phyloP scores from a whole-genome alignment of 1,140 invertebrate species.

The Meteorus sp. region DNA sequence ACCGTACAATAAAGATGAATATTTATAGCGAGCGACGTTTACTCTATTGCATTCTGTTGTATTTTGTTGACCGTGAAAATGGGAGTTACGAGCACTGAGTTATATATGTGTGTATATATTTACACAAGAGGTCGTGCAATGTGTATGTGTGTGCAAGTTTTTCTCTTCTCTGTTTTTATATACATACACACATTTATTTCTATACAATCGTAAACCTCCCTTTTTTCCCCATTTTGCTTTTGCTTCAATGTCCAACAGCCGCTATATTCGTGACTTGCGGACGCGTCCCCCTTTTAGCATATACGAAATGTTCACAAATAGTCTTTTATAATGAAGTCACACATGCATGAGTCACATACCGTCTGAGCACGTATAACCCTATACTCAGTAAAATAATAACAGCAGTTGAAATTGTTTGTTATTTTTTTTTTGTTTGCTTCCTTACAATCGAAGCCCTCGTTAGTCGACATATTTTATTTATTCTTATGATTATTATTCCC shows the following conservation, averaged over 20 bases:
- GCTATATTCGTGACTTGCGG: background rate
- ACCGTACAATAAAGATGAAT: constrained; percentile 10
- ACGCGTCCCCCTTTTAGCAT: constrained; percentile 1
- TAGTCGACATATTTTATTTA: too few species aligned
- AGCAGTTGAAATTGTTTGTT: background rate
- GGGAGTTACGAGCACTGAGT: constrained; percentile 20
- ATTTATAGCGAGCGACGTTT: constrained; percentile 18
- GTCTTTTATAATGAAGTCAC: constrained; percentile 28
- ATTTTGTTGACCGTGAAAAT: constrained; percentile 28
- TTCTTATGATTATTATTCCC: too few species aligned
- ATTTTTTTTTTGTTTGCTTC: background rate
- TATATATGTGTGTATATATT: background rate
- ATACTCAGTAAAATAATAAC: background rate
- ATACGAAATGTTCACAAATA: constrained; percentile 31
- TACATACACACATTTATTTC: too few species aligned
- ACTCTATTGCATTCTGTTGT: constrained; percentile 21
- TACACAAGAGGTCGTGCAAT: background rate
- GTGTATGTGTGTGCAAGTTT: background rate
- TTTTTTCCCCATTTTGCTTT: background rate
- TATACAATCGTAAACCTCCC: too few species aligned
- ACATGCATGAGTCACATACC: constrained; percentile 27
- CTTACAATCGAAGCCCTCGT: too few species aligned
- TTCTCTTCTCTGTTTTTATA: too few species aligned
- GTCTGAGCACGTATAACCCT: constrained; percentile 31
- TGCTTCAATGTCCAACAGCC: background rate